Base-by-base conservation (phyloP, 2,797 vertebrate species). In the Sus cebifrons region DNA sequence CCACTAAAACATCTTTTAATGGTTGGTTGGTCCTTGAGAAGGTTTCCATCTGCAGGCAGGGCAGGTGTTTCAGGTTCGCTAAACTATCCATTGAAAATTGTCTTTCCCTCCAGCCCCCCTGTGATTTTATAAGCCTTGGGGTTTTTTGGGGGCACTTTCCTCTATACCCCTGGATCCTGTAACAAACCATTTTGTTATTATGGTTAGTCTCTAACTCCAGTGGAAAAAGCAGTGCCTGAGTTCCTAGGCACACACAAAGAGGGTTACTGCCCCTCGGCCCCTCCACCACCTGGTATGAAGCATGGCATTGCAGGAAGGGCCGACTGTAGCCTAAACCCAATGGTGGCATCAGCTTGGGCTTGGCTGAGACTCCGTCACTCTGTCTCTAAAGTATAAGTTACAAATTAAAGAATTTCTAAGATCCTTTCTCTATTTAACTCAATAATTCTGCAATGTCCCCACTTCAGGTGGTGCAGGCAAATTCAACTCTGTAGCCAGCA, bases 361-460 rank as follows among this genome's bases (percentile, higher is more conserved):
- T 77, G 58, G 3, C 29, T 29, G 18, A 89, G 3, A 7, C n/a
- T 74, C 62, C 21, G 0, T 73, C 88, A 93, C 27, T 11, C 56
- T 56, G 77, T 56, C 3, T 86, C 56, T 65, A 73, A 74, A 73
- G 67, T 78, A 1, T 27, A 81, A 74, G 3, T 36, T 74, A 44
- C 5, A 86, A 73, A 68, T 58, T 49, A 6, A 81, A 71, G 7
- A 36, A 49, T 36, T 90, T 92, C 36, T 25, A 67, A 94, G 32
- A 40, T 20, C 65, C 27, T 6, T 81, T 83, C 23, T 62, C 16
- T 14, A 15, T 89, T 75, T 62, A 86, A 94, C 49, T 44, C 20
- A 79, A 27, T 79, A 44, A 71, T 75, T 86, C 70, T 91, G 20
- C 74, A 27, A 84, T 85, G 78, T 94, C 64, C 90, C 68, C 58